These are phyloP conservation scores for Sminthurides aquaticus DNA, from an alignment of 2,888 invertebrate genomes.

Conservation along the genomic window DNA sequence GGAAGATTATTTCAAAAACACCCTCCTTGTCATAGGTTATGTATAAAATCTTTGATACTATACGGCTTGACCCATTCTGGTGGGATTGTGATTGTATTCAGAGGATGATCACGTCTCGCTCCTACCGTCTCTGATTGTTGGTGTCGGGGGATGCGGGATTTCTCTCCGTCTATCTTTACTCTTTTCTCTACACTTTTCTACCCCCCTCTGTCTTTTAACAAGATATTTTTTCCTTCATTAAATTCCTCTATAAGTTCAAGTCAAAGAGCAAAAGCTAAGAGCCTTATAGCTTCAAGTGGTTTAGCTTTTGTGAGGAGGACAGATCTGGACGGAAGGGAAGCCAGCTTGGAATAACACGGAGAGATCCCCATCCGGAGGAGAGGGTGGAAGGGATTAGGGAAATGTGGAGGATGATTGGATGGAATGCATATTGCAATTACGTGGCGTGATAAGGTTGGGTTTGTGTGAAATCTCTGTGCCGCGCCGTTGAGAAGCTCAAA, in stretches of 20 bases:
- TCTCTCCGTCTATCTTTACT: slow-evolving; percentile 7
- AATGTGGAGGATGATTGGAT: too few relatives aligned
- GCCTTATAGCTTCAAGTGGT: neutral
- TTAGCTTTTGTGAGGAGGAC: neutral
- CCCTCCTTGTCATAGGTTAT: slow-evolving; percentile 28
- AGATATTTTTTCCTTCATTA: slow-evolving; percentile 30
- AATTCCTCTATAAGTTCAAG: slow-evolving; percentile 11
- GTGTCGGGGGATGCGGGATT: neutral
- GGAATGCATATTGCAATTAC: too few relatives aligned
- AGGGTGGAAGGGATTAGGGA: too few relatives aligned
- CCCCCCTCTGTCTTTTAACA: slow-evolving; percentile 29
- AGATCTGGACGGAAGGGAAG: too few relatives aligned
- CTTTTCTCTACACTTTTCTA: slow-evolving; percentile 12
- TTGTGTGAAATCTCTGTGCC: too few relatives aligned
- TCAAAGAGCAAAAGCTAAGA: neutral
- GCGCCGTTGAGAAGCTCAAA: neutral
- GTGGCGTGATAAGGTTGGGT: too few relatives aligned
- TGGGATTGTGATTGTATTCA: neutral
- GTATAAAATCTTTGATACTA: neutral
- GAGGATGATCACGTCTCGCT: neutral
- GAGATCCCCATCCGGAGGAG: too few relatives aligned
- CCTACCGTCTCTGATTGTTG: too few relatives aligned
- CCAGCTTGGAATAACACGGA: too few relatives aligned
- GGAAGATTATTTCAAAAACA: too few relatives aligned
- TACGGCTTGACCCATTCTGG: neutral